Conservation (phyloP, 2,113 vertebrate species). For the Puffinus mauretanicus region DNA sequence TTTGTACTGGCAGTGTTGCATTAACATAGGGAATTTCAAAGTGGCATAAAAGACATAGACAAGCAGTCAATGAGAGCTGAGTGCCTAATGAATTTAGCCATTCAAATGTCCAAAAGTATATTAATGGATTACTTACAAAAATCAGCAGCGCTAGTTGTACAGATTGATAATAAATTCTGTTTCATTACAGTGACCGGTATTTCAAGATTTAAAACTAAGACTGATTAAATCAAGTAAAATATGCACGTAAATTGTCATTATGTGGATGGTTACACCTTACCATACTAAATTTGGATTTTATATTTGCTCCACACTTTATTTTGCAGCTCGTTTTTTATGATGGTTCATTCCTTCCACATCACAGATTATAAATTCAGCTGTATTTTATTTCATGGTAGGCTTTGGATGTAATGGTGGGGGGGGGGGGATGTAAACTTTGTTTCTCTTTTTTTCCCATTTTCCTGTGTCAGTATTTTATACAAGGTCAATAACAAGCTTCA, state of each 20-base stretch:
- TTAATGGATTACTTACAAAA: slow-evolving; percentile 6
- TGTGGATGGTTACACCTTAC: slow-evolving; percentile 22
- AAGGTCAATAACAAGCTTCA: slow-evolving; percentile 74
- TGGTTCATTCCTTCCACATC: not conserved
- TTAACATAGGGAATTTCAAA: not conserved
- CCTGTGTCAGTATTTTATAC: slow-evolving; percentile 51
- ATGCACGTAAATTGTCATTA: slow-evolving; percentile 12
- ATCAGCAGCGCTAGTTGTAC: not conserved
- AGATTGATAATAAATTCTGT: slow-evolving; percentile 37
- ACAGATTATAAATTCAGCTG: not conserved
- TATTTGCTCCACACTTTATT: slow-evolving; percentile 33
- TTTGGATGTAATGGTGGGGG: not conserved
- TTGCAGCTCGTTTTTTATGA: not conserved
- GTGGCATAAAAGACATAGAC: not conserved
- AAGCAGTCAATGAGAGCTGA: not conserved
- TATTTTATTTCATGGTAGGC: not conserved
- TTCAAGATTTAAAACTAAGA: slow-evolving; percentile 10
- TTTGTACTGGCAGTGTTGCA: not conserved
- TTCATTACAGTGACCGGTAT: not conserved
- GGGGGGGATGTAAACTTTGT: not conserved
- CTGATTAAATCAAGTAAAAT: slow-evolving; percentile 41
- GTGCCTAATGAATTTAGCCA: slow-evolving; percentile 1
- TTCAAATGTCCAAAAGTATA: not conserved
- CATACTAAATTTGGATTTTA: slow-evolving; percentile 39
- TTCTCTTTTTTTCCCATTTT: not conserved